Evolutionary conservation across 2,888 invertebrate genomes (phyloP).

Genomic region (Craniophora ligustri): DNA sequence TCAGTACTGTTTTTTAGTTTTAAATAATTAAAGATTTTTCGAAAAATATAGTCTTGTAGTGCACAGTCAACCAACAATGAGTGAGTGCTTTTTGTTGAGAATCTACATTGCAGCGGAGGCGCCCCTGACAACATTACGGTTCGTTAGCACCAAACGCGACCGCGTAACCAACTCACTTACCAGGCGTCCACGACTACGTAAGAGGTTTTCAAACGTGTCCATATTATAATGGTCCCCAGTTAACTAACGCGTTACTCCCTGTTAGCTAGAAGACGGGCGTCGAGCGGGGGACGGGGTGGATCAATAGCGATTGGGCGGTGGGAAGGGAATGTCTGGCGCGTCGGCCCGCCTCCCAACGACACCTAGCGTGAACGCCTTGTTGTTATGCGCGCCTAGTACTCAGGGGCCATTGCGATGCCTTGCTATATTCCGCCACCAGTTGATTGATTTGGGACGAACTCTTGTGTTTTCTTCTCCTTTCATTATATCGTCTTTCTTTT

Average conservation of each 20-base stretch:
- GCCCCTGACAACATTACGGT: slow-evolving; percentile 45
- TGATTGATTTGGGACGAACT: slow-evolving; percentile 47
- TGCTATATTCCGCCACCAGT: slow-evolving; percentile 57
- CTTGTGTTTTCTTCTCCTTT: slow-evolving; percentile 8
- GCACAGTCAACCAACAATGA: slow-evolving; percentile 28
- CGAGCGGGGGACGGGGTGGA: slow-evolving; percentile 71
- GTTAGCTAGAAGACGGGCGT: slow-evolving; percentile 58
- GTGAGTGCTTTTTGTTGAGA: slow-evolving; percentile 33
- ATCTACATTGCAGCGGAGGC: slow-evolving; percentile 16
- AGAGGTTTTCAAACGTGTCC: slow-evolving; percentile 67
- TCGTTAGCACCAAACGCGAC: slow-evolving; percentile 52
- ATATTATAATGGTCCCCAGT: slow-evolving; percentile 66
- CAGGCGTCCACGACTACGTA: slow-evolving; percentile 72
- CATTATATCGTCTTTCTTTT: slow-evolving; percentile 12
- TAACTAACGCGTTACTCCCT: slow-evolving; percentile 63
- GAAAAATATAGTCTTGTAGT: slow-evolving; percentile 17
- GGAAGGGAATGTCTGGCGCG: slow-evolving; percentile 82
- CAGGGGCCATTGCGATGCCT: slow-evolving; percentile 70
- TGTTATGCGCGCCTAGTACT: slow-evolving; percentile 83
- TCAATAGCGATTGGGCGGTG: slow-evolving; percentile 80
- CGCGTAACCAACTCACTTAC: slow-evolving; percentile 69
- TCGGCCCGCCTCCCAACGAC: slow-evolving; percentile 82
- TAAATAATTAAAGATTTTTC: background rate
- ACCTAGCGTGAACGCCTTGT: slow-evolving; percentile 82
- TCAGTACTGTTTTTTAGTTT: too few species aligned